Conservation (phyloP, 2,113 vertebrate species). For the Pyrgilauda ruficollis region DNA sequence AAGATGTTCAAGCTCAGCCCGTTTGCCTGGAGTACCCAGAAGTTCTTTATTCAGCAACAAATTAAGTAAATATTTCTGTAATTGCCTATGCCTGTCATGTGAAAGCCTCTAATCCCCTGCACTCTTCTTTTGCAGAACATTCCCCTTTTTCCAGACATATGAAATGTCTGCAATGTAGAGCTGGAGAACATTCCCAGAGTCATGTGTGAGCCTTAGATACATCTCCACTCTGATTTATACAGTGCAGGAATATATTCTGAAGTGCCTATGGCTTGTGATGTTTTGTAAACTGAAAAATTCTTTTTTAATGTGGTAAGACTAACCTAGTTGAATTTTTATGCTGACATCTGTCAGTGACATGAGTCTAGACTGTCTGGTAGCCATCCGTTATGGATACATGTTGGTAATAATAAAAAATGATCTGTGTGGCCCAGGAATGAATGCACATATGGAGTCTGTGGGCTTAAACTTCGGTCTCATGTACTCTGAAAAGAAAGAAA, state of each 20-base stretch:
- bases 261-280: not conserved
- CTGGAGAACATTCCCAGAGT: not conserved
- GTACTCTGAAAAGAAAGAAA: not conserved
- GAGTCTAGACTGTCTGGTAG: not conserved
- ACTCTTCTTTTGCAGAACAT: not conserved
- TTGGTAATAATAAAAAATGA: constrained; percentile 18
- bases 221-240: not conserved
- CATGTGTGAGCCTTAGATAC: not conserved
- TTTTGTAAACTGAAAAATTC: not conserved
- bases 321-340: constrained; percentile 4
- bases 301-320: not conserved
- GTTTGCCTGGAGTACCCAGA: not conserved
- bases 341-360: constrained; percentile 24
- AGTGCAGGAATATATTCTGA: not conserved
- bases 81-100: not conserved
- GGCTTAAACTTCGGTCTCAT: not conserved
- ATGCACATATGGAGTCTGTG: not conserved
- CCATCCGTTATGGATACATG: not conserved
- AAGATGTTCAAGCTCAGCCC: not conserved
- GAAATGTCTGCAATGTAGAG: not conserved
- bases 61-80: not conserved
- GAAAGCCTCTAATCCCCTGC: not conserved
- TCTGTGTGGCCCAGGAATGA: not conserved
- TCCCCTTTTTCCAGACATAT: not conserved
- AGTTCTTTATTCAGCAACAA: not conserved